Evolutionary conservation across 2,888 invertebrate species (phyloP).

Genomic region (Azorinus chamasolen): DNA sequence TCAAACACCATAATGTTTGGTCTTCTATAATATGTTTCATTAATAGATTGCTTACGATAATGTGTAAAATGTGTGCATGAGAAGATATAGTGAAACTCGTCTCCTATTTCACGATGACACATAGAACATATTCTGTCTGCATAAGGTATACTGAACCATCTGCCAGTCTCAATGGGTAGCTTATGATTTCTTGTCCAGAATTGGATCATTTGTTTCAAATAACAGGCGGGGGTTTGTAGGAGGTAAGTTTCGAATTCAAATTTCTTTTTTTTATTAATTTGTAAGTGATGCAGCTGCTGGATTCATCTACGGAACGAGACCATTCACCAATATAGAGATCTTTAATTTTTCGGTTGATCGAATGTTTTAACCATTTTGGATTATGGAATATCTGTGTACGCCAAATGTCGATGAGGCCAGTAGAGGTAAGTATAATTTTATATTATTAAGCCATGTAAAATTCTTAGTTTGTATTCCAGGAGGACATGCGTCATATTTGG

Average conservation of each 20-base stretch:
- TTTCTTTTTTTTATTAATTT: constrained; percentile 11
- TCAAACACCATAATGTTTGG: too few relatives aligned
- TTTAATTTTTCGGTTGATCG: constrained; percentile 12
- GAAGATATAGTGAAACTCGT: constrained; percentile 18
- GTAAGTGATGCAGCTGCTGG: constrained; percentile 7
- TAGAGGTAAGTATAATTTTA: constrained; percentile 1
- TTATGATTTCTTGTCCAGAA: constrained; percentile 13
- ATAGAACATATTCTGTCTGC: constrained; percentile 10
- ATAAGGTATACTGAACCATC: constrained; percentile 1
- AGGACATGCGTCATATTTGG: too few relatives aligned
- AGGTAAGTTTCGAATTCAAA: constrained; percentile 1
- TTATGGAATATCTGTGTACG: neutral
- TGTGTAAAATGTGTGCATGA: neutral
- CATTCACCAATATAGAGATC: constrained; percentile 8
- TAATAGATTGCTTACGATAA: too few relatives aligned
- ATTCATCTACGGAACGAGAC: neutral
- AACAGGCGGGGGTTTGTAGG: neutral
- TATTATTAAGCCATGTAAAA: too few relatives aligned
- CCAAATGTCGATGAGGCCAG: constrained; percentile 12
- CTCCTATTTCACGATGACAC: neutral
- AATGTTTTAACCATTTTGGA: constrained; percentile 2
- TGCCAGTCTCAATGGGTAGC: constrained; percentile 10
- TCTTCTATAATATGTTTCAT: too few relatives aligned
- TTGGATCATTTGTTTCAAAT: constrained; percentile 7
- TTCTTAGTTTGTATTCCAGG: too few relatives aligned